Conservation (phyloP, 2,888 invertebrate species). For the Clitarchus hookeri region DNA sequence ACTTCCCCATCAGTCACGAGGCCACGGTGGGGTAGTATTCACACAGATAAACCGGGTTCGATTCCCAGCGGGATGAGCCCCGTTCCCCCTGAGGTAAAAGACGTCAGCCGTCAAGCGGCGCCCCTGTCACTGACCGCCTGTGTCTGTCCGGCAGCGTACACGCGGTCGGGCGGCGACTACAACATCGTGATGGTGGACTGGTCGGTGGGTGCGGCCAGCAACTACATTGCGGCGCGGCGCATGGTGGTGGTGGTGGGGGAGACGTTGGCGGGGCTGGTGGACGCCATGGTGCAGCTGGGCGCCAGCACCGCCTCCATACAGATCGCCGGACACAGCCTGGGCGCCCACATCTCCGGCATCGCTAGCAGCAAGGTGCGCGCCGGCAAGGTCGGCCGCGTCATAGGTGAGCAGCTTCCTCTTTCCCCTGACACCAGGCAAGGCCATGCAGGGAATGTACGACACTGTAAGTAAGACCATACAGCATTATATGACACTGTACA, state of each 20-base stretch:
- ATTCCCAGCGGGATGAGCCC: no score
- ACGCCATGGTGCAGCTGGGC: slow-evolving; percentile 1
- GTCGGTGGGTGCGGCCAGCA: not conserved
- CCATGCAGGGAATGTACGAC: no score
- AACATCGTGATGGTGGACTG: slow-evolving; percentile 26
- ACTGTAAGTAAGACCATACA: no score
- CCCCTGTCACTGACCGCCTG: no score
- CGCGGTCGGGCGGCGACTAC: not conserved
- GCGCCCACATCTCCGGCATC: slow-evolving; percentile 20
- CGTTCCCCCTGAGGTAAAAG: no score
- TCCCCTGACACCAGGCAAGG: no score
- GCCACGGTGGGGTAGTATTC: no score
- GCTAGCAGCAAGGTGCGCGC: not conserved
- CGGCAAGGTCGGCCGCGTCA: not conserved
- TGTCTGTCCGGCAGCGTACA: not conserved
- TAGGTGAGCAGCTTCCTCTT: not conserved
- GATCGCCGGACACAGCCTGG: slow-evolving; percentile 3
- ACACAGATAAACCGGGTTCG: no score
- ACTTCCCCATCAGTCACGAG: no score
- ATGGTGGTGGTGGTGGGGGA: not conserved
- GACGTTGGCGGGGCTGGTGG: not conserved
- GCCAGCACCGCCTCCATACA: not conserved
- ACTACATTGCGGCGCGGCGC: not conserved
- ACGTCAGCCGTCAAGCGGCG: no score
- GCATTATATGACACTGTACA: no score